phyloP scores from a whole-genome alignment of 2,113 vertebrate genomes.

The Tragelaphus imberbis region DNA sequence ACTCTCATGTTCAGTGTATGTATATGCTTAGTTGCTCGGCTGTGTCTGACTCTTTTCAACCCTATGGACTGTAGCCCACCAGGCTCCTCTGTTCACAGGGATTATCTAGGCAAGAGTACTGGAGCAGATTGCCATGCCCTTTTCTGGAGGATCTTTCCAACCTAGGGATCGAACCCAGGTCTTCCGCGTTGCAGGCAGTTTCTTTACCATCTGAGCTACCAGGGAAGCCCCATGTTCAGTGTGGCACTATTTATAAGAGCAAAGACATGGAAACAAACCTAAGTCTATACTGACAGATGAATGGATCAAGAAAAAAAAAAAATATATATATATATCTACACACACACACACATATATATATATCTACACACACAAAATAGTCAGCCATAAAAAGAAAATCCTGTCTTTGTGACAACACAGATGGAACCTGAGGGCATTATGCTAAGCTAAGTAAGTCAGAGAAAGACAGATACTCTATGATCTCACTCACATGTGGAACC shows the following conservation, averaged over 20 bases:
- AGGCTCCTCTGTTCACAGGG: background rate
- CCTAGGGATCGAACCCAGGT: background rate
- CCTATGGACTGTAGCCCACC: background rate
- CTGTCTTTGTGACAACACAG: background rate
- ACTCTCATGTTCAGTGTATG: background rate
- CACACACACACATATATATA: too few relatives aligned
- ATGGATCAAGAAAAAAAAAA: background rate
- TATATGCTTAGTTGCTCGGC: background rate
- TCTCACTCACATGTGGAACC: background rate
- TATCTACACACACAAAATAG: background rate
- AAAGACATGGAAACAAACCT: background rate
- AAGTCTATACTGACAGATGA: background rate
- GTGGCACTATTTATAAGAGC: background rate
- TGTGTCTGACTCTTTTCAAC: fast-evolving
- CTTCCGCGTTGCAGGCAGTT: background rate
- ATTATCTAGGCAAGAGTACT: background rate
- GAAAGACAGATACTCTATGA: background rate
- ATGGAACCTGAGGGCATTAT: background rate
- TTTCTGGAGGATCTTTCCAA: background rate
- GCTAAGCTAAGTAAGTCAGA: background rate
- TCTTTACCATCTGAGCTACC: background rate
- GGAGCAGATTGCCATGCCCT: background rate
- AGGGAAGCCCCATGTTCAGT: background rate
- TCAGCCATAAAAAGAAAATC: background rate
- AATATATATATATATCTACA: fast-evolving